Base-by-base conservation (phyloP, 2,113 vertebrate species). In the Rhipidura dahli region DNA sequence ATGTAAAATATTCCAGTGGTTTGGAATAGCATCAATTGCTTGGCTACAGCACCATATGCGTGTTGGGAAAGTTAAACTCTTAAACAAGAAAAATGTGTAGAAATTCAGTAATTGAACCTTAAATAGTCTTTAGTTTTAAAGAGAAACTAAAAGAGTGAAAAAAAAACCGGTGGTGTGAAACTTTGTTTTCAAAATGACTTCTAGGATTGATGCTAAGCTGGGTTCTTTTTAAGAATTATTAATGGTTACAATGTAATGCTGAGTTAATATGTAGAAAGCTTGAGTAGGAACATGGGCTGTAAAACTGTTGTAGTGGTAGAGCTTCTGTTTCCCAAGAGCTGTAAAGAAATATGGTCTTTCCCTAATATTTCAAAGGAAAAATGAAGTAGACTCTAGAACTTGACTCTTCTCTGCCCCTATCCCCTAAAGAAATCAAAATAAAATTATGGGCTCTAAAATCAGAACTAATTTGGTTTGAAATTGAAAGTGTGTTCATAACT, bases 401-500 rank as follows among this genome's bases (percentile, higher is more conserved):
- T 95, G 60, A 30, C n/a, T 93, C 61, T 90, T 73, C 70, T 90
- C 30, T 94, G 88, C 84, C 53, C 64, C 22, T 83, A 3, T 91
- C 49, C n/a, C 71, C 51, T 63, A 81, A 93, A 61, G 47, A 89
- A 96, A 95, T 96, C 81, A 90, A 88, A 93, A 86, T 37, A 80
- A 91, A 89, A 89, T 89, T 89, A 88, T 64, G 80, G 75, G 30
- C 82, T 93, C 93, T 94, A 88, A 93, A 95, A 95, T 97, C 72
- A 53, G 57, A 75, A 94, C 90, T 95, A 97, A 95, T 96, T 96
- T 13, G 79, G 47, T 97, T 95, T 94, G 90, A 86, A 83, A 95
- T 95, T 93, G 64, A 61, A 96, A 96, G 65, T 86, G 68, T 83
- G 76, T 96, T 97, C 84, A 53, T 88, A 96, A 96, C 89, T 96